Evolutionary conservation across 2,113 vertebrate genomes (phyloP), one percentile per base, ranked within the genome.

Genomic region (Irena cyanogastra): DNA sequence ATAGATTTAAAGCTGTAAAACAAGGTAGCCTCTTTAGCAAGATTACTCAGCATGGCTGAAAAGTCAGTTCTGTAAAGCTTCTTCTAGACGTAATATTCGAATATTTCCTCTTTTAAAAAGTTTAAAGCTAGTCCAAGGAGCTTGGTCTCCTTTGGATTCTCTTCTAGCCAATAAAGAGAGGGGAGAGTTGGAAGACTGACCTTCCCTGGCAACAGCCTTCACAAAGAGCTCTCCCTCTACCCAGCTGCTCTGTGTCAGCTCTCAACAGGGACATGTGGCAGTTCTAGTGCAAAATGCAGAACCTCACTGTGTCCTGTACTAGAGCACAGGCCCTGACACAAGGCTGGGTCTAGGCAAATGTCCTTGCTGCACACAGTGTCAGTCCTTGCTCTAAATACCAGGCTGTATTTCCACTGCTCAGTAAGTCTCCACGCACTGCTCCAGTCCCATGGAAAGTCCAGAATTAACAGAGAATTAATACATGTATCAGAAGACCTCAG

Each of bases 1-100:
- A 81, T 30, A 89, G 49, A 90, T 96, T 93, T 91, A 89, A 93
- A 89, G 64, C 42, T 41, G 60, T 63, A 85, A 90, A 85, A 82
- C 64, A 61, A 84, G 65, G 41, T 45, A 89, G 72, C 10, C 41
- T 66, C 70, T 87, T 87, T 77, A 89, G 63, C 18, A 89, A 79
- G 64, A 83, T 53, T 84, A 77, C 31, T 72, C 65, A 57, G 61
- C 44, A 39, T 23, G n/a, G 59, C 24, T 50, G 9, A 94, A 54
- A 95, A 92, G 31, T 54, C 81, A 28, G 28, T 39, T 59, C n/a
- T 57, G 35, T 27, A 77, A 77, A 57, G 59, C 14, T 57, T 74
- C 68, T 69, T 69, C 26, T 47, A 72, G 16, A 77, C 3, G 42
- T 72, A 23, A 76, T n/a, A 71, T 71, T 68, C 49, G 68, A 79